Conservation (phyloP, 2,888 invertebrate genomes). For the Amphipyra berbera region DNA sequence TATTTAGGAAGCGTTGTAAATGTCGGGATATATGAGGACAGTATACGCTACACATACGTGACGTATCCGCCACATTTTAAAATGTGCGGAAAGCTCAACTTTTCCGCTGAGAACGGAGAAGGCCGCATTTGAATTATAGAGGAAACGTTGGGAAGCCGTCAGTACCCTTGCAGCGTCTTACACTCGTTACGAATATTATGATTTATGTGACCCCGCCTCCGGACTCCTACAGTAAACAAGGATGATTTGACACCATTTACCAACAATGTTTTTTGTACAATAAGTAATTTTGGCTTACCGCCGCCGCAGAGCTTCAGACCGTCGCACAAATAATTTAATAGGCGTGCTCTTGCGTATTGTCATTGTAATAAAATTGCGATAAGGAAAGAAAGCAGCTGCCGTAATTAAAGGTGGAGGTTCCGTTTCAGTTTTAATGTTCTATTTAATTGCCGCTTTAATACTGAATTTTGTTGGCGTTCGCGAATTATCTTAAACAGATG, state of each 20-base stretch:
- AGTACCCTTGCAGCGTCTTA: conserved; percentile 61
- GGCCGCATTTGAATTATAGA: conserved; percentile 66
- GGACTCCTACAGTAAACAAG: conserved; percentile 71
- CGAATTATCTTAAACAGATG: conserved; percentile 64
- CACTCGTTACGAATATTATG: conserved; percentile 75
- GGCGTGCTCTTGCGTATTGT: conserved; percentile 82
- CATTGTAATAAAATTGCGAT: conserved; percentile 84
- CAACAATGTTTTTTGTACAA: conserved; percentile 62
- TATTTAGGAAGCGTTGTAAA: conserved; percentile 41
- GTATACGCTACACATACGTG: conserved; percentile 50
- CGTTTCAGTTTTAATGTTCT: conserved; percentile 73
- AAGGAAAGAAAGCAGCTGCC: conserved; percentile 82
- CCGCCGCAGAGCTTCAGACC: conserved; percentile 45
- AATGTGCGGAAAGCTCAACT: conserved; percentile 61
- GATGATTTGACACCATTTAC: conserved; percentile 79
- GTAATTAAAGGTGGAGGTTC: conserved; percentile 82
- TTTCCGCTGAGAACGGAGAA: conserved; percentile 61
- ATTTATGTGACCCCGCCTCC: conserved; percentile 67
- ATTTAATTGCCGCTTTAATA: conserved; percentile 76
- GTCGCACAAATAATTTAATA: conserved; percentile 81
- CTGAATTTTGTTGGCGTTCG: conserved; percentile 62
- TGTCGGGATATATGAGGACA: conserved; percentile 45
- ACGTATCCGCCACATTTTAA: conserved; percentile 56
- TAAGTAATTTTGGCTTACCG: conserved; percentile 65
- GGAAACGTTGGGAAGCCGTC: conserved; percentile 61